phyloP scores from a whole-genome alignment of 2,797 vertebrate species.

The Megaceryle alcyon region DNA sequence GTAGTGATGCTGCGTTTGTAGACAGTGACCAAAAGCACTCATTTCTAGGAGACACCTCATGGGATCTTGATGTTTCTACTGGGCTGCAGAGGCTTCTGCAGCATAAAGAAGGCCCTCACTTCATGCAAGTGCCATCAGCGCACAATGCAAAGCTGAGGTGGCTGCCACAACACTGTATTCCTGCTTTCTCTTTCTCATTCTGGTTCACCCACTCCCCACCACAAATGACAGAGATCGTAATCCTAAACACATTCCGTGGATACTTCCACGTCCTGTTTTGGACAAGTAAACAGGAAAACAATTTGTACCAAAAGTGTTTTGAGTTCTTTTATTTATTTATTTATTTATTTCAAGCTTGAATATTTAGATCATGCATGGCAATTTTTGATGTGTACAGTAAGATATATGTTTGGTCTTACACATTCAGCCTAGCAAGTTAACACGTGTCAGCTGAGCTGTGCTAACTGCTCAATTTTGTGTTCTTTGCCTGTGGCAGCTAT shows the following conservation, averaged over 20 bases:
- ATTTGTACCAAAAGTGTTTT: background rate
- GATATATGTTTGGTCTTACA: background rate
- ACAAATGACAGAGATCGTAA: background rate
- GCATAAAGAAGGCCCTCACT: accelerated
- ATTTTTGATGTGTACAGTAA: background rate
- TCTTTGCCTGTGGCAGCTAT: conserved; percentile 60
- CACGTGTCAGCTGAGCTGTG: conserved; percentile 33
- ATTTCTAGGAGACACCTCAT: background rate
- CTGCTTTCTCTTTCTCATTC: background rate
- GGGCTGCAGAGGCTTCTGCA: background rate
- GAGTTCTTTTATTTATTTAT: background rate
- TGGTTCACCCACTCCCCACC: background rate
- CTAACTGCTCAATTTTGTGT: conserved; percentile 60
- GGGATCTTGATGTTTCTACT: background rate
- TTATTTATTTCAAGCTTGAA: background rate
- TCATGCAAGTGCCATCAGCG: background rate
- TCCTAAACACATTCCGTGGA: background rate
- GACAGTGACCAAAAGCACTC: background rate
- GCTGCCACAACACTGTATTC: background rate
- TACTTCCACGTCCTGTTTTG: background rate
- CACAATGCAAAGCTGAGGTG: background rate
- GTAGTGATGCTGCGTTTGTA: background rate
- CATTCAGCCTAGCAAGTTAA: conserved; percentile 39
- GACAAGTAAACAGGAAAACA: background rate
- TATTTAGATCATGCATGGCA: background rate